Base-by-base conservation (phyloP, 2,113 vertebrate species). In the Eurystomus gularis region DNA sequence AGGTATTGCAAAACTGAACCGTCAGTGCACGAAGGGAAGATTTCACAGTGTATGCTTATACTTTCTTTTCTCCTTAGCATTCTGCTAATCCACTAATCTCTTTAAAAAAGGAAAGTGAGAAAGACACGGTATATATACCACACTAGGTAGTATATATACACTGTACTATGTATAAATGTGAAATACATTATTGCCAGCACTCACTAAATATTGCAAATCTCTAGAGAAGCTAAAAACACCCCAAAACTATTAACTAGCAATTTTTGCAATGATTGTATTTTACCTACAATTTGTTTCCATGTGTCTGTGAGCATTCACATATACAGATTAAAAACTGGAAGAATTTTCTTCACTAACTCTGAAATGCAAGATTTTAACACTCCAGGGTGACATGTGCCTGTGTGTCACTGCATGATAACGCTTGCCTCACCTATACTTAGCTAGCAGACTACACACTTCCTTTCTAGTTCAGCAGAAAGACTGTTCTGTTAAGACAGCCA, bases 151-250 rank as follows among this genome's bases (percentile, higher is more conserved):
- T 48, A 48, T 46, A 64, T 39, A 77, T 39, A 23, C 42, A 51
- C 26, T 62, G 62, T 39, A 46, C 29, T 25, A 79, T 2, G 3
- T 31, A 91, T 17, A 79, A 55, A 75, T 62, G 51, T 5, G 4
- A 76, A 96, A 87, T 58, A 61, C 5, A 1, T 52, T 6, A 73
- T 89, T 88, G 88, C 86, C 77, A 88, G 76, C 69, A 95, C 42
- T 95, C 86, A 96, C 88, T 96, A 94, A 82, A 94, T 86, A 93
- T 89, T 93, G 82, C 49, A 96, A 57, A 97, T 92, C 76, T 93
- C 69, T 78, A 64, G 44, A 89, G 61, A 97, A 89, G 17, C 55
- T 48, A 94, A 95, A 93, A 85, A 88, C 8, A 60, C 82, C 42
- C 42, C 42, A 57, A 33, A 57, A 68, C 70, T 90, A 77, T 70